Percentiles rank a stretch among this genome's conserved stretches.
Evolutionary conservation across 2,797 vertebrate species (phyloP).

Genomic region (Chromis chromis): DNA sequence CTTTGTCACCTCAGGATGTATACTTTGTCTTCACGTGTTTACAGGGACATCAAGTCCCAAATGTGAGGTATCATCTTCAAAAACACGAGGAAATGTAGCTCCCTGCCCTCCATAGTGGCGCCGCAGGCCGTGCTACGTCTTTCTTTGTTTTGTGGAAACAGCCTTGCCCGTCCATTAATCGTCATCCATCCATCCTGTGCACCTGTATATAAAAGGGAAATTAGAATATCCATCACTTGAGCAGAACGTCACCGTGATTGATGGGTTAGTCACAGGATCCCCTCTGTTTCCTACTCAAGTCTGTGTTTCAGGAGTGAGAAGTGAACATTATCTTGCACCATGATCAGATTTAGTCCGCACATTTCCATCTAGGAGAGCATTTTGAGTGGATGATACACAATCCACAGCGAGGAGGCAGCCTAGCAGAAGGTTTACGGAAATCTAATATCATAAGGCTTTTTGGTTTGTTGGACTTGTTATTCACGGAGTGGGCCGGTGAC

Average conservation of each 20-base stretch:
- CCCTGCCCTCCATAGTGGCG: conserved; percentile 35
- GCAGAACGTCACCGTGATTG: conserved; percentile 80
- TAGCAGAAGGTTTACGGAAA: conserved; percentile 81
- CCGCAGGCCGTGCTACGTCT: conserved; percentile 50
- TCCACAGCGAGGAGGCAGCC: conserved; percentile 69
- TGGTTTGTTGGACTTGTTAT: conserved; percentile 83
- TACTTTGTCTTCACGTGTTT: conserved; percentile 66
- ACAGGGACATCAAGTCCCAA: conserved; percentile 65
- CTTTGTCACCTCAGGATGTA: conserved; percentile 75
- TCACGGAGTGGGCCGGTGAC: conserved; percentile 79
- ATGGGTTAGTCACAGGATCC: conserved; percentile 82
- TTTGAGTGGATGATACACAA: conserved; percentile 81
- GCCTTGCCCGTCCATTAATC: conserved; percentile 78
- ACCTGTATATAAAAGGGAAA: conserved; percentile 85
- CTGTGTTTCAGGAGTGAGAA: conserved; percentile 79
- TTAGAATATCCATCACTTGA: conserved; percentile 84
- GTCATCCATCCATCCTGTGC: conserved; percentile 79
- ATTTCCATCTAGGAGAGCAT: conserved; percentile 79
- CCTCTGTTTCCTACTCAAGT: conserved; percentile 73
- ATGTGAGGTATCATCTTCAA: conserved; percentile 57
- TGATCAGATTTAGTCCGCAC: conserved; percentile 83
- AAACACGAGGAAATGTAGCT: conserved; percentile 49
- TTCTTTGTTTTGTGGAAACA: conserved; percentile 77
- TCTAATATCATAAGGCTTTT: conserved; percentile 80
- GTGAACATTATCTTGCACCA: conserved; percentile 80